Base-by-base conservation (phyloP, 1,140 invertebrate genomes). In the Tetramorium simillimum region DNA sequence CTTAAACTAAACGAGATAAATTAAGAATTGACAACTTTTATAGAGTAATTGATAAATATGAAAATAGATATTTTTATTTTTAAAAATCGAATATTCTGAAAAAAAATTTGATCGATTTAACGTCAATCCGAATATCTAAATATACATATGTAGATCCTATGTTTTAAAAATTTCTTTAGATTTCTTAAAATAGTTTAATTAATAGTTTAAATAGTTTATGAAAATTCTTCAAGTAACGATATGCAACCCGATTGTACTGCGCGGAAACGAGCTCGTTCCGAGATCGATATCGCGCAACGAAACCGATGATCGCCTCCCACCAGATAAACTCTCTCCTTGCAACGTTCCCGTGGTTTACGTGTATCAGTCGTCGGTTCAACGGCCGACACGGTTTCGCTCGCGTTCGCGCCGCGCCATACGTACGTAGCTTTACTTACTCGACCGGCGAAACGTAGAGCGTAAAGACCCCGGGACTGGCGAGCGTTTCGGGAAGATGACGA, bases 401-500 rank as follows among this genome's bases (percentile, higher is more conserved):
- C 65, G 72, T 85, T 72, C 43, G 37, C 73, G 53, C 33, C 87
- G 73, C 58, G 37, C 18, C 21, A 53, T 60, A 53, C 60, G 46
- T 69, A 69, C 70, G 80, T 73, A 73, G 53, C 53, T 78, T 90
- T 65, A 85, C 82, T 90, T 65, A 85, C 82, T 85, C 82, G 82
- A 85, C 51, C 73, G 73, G 40, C 73, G 82, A 85, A 85, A 85
- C 73, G 73, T 65, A 73, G 46, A 72, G 80, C 76, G 76, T 65
- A 78, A 85, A 75, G 82, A 53, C 51, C 76, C 75, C 51, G 85
- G 51, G 51, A 78, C 85, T 49, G 75, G 85, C 60, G 63, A 49
- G 63, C 63, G 51, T 90, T 81, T 85, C 76, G 80, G 69, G 80
- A 69, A 69, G 63, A 88, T 76, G 89, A 90, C 89, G 86, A 90